phyloP scores from a whole-genome alignment of 2,113 vertebrate species.

The Elgaria multicarinata region DNA sequence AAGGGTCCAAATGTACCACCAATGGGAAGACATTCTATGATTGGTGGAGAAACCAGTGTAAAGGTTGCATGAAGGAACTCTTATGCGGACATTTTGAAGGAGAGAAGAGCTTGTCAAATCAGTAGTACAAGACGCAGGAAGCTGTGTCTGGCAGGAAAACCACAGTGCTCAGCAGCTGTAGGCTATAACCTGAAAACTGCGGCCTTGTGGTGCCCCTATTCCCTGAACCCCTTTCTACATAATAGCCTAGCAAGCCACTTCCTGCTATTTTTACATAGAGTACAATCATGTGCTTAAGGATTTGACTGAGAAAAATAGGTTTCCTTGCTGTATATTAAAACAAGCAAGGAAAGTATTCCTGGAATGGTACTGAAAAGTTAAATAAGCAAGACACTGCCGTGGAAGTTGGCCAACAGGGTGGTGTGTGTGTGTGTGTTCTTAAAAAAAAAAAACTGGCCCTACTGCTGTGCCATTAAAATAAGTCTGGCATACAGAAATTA shows the following conservation, averaged over 20 bases:
- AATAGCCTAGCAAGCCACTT: constrained; percentile 23
- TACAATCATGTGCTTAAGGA: background rate
- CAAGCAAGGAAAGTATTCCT: constrained; percentile 19
- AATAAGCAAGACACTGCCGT: constrained; percentile 1
- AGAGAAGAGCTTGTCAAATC: background rate
- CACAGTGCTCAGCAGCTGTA: background rate
- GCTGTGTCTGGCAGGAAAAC: constrained; percentile 32
- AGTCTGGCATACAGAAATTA: background rate
- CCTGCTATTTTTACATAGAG: constrained; percentile 25
- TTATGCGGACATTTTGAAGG: background rate
- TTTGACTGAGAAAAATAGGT: constrained; percentile 7
- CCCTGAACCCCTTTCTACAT: background rate
- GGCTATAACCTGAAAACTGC: background rate
- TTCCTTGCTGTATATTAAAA: background rate
- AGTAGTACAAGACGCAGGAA: background rate
- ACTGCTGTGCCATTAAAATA: background rate
- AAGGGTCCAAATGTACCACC: background rate
- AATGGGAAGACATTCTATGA: background rate
- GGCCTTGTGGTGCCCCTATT: background rate
- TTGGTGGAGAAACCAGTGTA: background rate
- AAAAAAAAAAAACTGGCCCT: too few relatives aligned
- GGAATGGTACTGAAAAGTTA: constrained; percentile 2
- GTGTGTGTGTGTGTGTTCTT: too few relatives aligned
- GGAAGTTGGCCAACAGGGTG: background rate
- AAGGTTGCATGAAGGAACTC: background rate